Evolutionary conservation across 2,888 invertebrate genomes (phyloP), one percentile per base, ranked within the genome.

Genomic region (Drosophila ochracea): DNA sequence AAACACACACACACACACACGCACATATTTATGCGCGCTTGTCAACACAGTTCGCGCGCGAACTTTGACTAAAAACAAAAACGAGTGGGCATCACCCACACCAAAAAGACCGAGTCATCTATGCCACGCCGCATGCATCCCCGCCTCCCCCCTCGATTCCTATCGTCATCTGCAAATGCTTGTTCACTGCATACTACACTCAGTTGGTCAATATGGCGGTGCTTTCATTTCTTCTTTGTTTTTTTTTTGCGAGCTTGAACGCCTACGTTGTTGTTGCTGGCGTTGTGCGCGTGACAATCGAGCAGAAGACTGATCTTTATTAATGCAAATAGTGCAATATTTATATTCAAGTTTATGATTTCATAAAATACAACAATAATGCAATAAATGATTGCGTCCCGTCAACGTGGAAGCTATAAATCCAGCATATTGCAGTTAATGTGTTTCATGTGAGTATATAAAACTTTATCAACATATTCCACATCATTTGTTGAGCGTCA

Each of bases 141-240:
- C 41, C n/a, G 35, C 11, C 13, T 13, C 35, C 25, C 16, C 13
- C 19, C 52, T 2, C 21, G 16, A 43, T 43, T 21, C 39, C 59
- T 43, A 52, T 21, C 60, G 21, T 59, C 55, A 49, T 68, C 64
- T 41, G 30, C 75, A 77, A 69, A 81, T 64, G 68, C 78, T 73
- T 86, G 83, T 68, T 70, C 78, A 70, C 68, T 86, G 82, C 82
- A 80, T 75, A 71, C 84, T 84, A 76, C 69, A 88, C 80, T 84
- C 90, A 74, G 83, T 81, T 90, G 85, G 85, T 85, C 85, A 85
- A 90, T 84, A 85, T 88, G 85, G 78, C 76, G 79, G 73, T 73
- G 83, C 66, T 55, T 78, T 62, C n/a, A 39, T n/a, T 21, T 49
- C 6, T 54, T 13, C 4, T 16, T 35, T 35, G 6, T 11, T 16